phyloP scores from a whole-genome alignment of 2,888 invertebrate species.

The Nemurella pictetii region DNA sequence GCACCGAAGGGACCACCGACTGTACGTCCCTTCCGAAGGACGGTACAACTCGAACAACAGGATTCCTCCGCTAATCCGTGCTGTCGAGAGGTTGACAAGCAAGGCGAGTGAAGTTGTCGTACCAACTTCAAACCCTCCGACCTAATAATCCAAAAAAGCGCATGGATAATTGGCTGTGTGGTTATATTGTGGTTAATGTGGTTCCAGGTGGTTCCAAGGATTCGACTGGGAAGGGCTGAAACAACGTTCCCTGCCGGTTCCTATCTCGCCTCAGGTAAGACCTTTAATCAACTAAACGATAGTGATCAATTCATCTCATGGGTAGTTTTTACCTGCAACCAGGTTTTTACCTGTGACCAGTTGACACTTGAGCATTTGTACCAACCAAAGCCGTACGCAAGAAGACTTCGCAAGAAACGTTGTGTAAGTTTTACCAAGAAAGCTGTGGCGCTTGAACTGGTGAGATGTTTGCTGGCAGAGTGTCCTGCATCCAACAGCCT shows the following conservation, averaged over 20 bases:
- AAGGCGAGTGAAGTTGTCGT: background rate
- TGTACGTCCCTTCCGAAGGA: no score
- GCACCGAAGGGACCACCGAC: no score
- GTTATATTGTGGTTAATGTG: background rate
- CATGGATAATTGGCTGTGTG: no score
- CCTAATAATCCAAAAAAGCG: no score
- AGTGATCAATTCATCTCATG: background rate
- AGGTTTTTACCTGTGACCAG: background rate
- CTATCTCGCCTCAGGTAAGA: conserved; percentile 55
- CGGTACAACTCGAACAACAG: no score
- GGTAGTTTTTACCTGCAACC: background rate
- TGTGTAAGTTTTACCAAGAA: no score
- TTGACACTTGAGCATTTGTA: background rate
- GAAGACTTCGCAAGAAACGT: background rate
- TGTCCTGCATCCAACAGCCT: no score
- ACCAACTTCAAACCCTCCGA: no score
- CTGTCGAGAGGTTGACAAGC: background rate
- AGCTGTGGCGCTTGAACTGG: no score
- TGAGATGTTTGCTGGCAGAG: no score
- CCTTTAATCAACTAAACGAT: background rate
- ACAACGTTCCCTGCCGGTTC: conserved; percentile 58
- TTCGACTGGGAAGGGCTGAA: conserved; percentile 74
- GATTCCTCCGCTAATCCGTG: no score
- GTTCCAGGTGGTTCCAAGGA: conserved; percentile 70
- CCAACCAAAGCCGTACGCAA: background rate